Evolutionary conservation across 2,113 vertebrate species (phyloP).

Genomic region (Thymallus thymallus): DNA sequence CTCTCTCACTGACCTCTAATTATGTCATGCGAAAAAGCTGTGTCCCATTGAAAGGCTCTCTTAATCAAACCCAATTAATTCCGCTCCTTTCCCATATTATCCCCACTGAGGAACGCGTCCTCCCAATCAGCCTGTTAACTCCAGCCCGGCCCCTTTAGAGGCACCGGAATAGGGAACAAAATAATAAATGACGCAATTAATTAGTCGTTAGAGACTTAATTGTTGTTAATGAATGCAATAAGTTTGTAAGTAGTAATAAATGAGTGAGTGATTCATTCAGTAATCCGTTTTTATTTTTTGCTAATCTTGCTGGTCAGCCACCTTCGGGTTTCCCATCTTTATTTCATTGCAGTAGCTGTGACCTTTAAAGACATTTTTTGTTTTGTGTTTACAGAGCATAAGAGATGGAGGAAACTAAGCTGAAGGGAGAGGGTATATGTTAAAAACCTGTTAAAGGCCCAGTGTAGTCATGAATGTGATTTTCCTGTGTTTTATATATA

Average conservation of each 20-base stretch:
- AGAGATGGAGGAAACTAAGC: not conserved
- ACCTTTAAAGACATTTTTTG: not conserved
- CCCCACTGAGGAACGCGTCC: constrained; percentile 64
- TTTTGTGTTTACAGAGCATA: constrained; percentile 8
- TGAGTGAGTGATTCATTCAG: constrained; percentile 23
- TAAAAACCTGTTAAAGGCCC: too few relatives aligned
- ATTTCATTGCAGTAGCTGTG: not conserved
- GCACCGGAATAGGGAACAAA: constrained; percentile 54
- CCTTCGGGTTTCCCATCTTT: not conserved
- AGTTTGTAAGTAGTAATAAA: constrained; percentile 34
- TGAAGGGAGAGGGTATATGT: not conserved
- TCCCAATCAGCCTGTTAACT: constrained; percentile 76
- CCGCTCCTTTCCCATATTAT: constrained; percentile 83
- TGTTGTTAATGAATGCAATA: constrained; percentile 69
- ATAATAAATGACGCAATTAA: constrained; percentile 76
- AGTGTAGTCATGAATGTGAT: too few relatives aligned
- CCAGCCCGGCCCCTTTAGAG: constrained; percentile 66
- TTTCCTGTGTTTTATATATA: too few relatives aligned
- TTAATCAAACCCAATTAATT: constrained; percentile 87
- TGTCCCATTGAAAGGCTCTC: constrained; percentile 80
- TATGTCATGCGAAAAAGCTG: constrained; percentile 82
- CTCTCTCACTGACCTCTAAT: constrained; percentile 73
- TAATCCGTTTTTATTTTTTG: constrained; percentile 10
- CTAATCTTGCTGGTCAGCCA: constrained; percentile 18
- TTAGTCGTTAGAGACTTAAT: constrained; percentile 75